These are phyloP conservation scores for Tiaroga cobitis DNA, from an alignment of 2,797 vertebrate species.

Conservation along the genomic window DNA sequence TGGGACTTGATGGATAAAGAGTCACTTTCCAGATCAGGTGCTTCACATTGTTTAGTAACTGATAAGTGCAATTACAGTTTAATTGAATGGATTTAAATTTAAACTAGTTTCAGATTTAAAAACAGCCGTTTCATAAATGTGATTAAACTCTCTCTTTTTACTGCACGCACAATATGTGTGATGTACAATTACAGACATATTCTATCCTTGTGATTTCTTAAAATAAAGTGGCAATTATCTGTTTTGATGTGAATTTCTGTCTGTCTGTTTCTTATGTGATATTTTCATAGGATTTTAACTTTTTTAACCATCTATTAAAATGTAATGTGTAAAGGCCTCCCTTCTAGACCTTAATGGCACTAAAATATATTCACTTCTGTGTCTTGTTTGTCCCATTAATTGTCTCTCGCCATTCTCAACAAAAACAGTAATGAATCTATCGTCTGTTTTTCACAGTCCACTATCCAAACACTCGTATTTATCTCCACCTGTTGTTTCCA, in stretches of 20 bases:
- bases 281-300: background rate
- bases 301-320: background rate
- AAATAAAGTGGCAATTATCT: background rate
- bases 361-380: background rate
- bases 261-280: background rate
- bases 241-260: background rate
- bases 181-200: background rate
- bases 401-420: background rate
- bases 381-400: background rate
- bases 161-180: background rate
- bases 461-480: background rate
- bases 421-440: background rate
- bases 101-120: background rate
- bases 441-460: background rate
- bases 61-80: background rate
- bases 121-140: background rate
- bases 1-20: background rate
- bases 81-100: background rate
- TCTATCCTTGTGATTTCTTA: background rate
- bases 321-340: background rate
- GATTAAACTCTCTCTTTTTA: background rate
- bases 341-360: background rate
- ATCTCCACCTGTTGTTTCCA: constrained; percentile 12
- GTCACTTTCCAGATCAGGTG: background rate
- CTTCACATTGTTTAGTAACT: background rate